These are phyloP conservation scores for Erpobdella octoculata DNA, from an alignment of 2,888 invertebrate genomes.

Conservation along the genomic window DNA sequence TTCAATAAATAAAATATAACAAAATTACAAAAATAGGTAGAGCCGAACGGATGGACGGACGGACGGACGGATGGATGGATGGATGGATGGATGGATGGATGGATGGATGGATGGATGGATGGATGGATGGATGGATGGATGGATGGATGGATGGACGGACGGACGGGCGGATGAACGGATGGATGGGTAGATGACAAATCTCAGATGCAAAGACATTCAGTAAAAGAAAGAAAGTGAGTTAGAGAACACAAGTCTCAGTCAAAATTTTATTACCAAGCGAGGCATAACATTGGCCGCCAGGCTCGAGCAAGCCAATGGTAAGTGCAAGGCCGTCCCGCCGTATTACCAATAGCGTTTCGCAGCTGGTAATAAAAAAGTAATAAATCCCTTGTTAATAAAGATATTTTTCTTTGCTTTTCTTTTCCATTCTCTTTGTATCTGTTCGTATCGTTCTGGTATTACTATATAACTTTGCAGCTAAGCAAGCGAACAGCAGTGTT, in stretches of 20 bases:
- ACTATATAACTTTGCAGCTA: too few species aligned
- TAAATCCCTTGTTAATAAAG: too few species aligned
- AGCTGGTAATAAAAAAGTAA: not conserved
- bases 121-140: not conserved
- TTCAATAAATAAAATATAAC: too few species aligned
- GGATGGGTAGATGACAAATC: not conserved
- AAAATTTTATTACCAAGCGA: not conserved
- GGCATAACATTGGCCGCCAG: not conserved
- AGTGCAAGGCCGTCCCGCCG: not conserved
- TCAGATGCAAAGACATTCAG: not conserved
- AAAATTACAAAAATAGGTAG: too few species aligned
- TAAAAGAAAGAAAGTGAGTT: not conserved
- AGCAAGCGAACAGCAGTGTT: too few species aligned
- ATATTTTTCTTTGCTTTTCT: too few species aligned
- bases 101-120: not conserved
- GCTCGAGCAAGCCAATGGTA: not conserved
- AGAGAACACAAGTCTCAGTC: not conserved
- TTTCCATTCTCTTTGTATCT: too few species aligned
- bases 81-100: not conserved
- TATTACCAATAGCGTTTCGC: not conserved
- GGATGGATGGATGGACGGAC: not conserved
- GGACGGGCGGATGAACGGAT: not conserved
- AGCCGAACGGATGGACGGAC: not conserved
- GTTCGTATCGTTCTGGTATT: too few species aligned
- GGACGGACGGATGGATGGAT: not conserved